Evolutionary conservation across 2,113 vertebrate genomes (phyloP).

Genomic region (Antigone vipio): DNA sequence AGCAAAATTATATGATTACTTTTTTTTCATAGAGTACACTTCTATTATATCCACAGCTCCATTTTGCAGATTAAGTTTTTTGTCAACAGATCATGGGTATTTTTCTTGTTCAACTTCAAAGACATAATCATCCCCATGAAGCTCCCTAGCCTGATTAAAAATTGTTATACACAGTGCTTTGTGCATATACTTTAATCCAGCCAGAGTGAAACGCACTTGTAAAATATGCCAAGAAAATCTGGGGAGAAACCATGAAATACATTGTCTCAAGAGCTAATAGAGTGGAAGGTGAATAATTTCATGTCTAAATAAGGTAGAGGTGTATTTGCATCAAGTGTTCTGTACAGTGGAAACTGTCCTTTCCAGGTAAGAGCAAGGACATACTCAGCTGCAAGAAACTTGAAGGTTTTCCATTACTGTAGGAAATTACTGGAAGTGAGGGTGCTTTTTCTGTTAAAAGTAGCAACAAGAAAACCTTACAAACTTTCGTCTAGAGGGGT

Average conservation of each 20-base stretch:
- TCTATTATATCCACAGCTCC: background rate
- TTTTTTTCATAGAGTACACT: background rate
- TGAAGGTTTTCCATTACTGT: background rate
- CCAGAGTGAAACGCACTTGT: background rate
- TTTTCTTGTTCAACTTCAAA: background rate
- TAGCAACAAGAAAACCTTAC: background rate
- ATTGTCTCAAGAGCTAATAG: background rate
- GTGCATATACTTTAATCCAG: background rate
- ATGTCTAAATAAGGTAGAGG: background rate
- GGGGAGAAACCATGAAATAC: background rate
- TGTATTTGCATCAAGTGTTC: background rate
- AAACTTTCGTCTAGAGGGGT: background rate
- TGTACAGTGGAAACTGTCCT: background rate
- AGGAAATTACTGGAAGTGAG: background rate
- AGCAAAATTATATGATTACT: background rate
- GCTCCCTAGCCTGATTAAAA: background rate
- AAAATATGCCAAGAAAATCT: background rate
- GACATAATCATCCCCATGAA: background rate
- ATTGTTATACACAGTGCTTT: accelerated
- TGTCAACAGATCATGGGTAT: background rate
- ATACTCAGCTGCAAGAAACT: background rate
- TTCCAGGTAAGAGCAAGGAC: background rate
- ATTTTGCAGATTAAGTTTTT: background rate
- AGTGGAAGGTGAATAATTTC: background rate
- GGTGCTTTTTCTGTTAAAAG: background rate